A percentile compares a stretch with the other conserved stretches of the same genome.
Conservation (phyloP, 2,797 vertebrate species). For the Microcaecilia unicolor region DNA sequence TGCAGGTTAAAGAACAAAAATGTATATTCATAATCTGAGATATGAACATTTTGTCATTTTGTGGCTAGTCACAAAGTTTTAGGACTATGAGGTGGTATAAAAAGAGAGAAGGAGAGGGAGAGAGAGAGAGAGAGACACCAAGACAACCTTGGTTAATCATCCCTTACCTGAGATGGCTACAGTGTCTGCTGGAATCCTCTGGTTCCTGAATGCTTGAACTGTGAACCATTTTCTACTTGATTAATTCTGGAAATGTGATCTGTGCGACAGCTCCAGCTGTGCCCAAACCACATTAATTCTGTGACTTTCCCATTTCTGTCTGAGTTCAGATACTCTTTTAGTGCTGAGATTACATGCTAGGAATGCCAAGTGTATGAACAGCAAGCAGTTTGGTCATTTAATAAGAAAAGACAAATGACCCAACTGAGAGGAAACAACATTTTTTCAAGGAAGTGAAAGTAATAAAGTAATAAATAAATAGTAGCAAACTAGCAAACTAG, state of each 20-base stretch:
- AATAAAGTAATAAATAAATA: too few relatives aligned
- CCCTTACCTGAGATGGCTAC: neutral
- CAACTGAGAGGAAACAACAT: too few relatives aligned
- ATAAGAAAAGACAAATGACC: too few relatives aligned
- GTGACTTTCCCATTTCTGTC: neutral
- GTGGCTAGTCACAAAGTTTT: too few relatives aligned
- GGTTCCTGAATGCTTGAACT: conserved; percentile 1
- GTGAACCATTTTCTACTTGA: conserved; percentile 41
- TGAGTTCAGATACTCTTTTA: neutral
- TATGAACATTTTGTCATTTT: too few relatives aligned
- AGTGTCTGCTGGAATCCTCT: neutral
- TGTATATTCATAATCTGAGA: too few relatives aligned
- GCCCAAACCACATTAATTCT: conserved; percentile 13
- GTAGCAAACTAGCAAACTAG: too few relatives aligned
- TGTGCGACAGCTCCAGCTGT: conserved; percentile 34
- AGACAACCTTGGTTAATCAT: neutral
- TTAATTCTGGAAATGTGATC: conserved; percentile 37
- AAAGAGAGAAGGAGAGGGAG: neutral
- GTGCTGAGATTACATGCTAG: neutral
- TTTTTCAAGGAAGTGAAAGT: too few relatives aligned
- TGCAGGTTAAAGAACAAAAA: too few relatives aligned
- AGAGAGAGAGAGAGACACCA: neutral
- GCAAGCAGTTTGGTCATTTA: neutral
- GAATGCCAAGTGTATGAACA: neutral
- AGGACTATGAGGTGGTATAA: too few relatives aligned